Conservation (phyloP, 2,888 invertebrate species). For the Phaonia tiefii region DNA sequence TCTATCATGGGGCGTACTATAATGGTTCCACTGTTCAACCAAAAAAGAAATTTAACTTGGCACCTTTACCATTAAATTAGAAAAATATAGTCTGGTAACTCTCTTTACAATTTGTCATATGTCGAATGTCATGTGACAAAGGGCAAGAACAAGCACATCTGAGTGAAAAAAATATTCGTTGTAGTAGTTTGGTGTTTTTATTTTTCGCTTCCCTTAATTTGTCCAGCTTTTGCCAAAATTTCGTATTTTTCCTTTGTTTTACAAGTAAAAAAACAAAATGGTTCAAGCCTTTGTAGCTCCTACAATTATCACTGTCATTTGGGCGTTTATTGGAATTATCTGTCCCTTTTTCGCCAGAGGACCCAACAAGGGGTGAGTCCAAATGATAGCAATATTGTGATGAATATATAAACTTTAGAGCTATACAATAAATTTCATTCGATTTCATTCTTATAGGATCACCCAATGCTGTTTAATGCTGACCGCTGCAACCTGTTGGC, state of each 20-base stretch:
- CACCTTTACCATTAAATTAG: no score
- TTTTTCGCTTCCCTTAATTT: conserved; percentile 41
- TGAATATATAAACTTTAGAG: no score
- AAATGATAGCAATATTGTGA: no score
- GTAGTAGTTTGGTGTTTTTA: conserved; percentile 41
- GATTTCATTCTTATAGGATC: conserved; percentile 73
- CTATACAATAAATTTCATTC: no score
- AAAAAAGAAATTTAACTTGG: no score
- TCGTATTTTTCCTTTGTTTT: conserved; percentile 42
- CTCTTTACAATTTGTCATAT: no score
- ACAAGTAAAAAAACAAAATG: conserved; percentile 71
- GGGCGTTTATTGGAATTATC: conserved; percentile 77
- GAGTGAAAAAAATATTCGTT: conserved; percentile 41
- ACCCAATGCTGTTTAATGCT: conserved; percentile 79
- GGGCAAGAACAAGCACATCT: conserved; percentile 25
- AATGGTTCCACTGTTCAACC: no score
- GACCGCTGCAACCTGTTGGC: conserved; percentile 78
- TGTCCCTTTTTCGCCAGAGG: conserved; percentile 78
- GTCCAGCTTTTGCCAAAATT: conserved; percentile 11
- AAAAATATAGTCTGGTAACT: no score
- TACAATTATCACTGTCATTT: conserved; percentile 75
- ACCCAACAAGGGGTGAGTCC: conserved; percentile 77
- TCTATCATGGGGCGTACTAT: no score
- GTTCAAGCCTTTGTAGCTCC: conserved; percentile 76
- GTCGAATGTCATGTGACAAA: conserved; percentile 66